Evolutionary conservation across 2,797 vertebrate species (phyloP).

Genomic region (Gymnoscopelus braueri): DNA sequence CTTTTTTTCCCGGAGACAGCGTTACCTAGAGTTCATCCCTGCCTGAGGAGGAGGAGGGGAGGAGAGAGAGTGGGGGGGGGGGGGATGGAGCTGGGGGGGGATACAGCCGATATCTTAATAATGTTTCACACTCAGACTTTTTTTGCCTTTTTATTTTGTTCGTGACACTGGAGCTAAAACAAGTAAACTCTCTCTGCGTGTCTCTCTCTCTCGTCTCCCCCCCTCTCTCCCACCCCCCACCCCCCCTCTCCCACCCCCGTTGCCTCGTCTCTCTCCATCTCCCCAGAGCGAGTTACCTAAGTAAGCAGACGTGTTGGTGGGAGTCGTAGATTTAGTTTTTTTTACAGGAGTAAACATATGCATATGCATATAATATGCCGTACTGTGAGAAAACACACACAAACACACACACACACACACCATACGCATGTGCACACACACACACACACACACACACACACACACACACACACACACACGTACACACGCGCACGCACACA

Average conservation of each 20-base stretch:
- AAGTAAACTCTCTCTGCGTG: conserved; percentile 25
- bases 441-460: neutral
- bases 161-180: conserved; percentile 34
- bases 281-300: conserved; percentile 1
- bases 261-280: too few relatives aligned
- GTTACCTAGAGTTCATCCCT: conserved; percentile 93
- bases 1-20: conserved; percentile 90
- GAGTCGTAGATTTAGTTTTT: neutral
- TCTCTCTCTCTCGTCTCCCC: conserved; percentile 19
- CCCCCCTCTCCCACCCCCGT: neutral
- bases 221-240: conserved; percentile 9
- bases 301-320: conserved; percentile 13
- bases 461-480: too few relatives aligned
- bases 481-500: neutral
- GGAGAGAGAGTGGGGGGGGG: conserved; percentile 33
- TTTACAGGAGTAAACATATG: conserved; percentile 20
- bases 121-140: conserved; percentile 70
- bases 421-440: conserved; percentile 4
- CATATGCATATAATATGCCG: conserved; percentile 15
- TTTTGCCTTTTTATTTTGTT: conserved; percentile 37
- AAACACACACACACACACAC: conserved; percentile 1
- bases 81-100: conserved; percentile 62
- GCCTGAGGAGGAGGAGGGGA: conserved; percentile 58
- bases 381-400: conserved; percentile 16
- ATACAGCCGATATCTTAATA: conserved; percentile 84